Evolutionary conservation across 2,888 invertebrate species (phyloP).

Genomic region (Drosophila pegasa): DNA sequence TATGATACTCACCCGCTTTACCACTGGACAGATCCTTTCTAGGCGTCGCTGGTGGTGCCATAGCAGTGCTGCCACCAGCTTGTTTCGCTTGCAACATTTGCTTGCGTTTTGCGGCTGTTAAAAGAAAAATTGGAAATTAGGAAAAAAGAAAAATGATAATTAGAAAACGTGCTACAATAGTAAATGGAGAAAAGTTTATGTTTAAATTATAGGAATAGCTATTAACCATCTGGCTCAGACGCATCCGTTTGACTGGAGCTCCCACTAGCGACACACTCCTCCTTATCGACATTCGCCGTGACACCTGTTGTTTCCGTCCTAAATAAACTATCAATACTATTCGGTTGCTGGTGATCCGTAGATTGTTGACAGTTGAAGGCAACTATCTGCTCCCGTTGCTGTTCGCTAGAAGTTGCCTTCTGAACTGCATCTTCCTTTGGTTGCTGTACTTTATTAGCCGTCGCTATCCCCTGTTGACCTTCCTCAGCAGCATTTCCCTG

Average conservation of each 20-base stretch:
- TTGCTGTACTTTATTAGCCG: not conserved
- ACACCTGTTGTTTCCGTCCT: constrained; percentile 69
- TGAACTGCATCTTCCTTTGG: not conserved
- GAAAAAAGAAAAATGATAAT: constrained; percentile 6
- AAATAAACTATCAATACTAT: not conserved
- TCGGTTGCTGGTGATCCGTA: not conserved
- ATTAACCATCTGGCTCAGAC: constrained; percentile 65
- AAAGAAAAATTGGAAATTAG: constrained; percentile 5
- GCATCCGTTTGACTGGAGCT: constrained; percentile 39
- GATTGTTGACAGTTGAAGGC: not conserved
- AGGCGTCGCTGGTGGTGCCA: constrained; percentile 45
- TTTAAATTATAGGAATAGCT: constrained; percentile 44
- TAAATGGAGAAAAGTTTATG: not conserved
- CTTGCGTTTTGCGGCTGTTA: constrained; percentile 21
- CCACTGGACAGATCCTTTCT: constrained; percentile 14
- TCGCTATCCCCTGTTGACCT: not conserved
- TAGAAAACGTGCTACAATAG: constrained; percentile 1
- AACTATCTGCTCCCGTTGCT: not conserved
- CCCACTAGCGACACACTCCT: constrained; percentile 1
- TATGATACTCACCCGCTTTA: constrained; percentile 19
- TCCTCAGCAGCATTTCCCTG: not conserved
- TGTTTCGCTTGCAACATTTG: constrained; percentile 11
- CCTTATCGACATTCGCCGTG: constrained; percentile 14
- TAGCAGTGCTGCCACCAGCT: not conserved
- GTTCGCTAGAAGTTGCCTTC: not conserved